These are phyloP conservation scores for Ceratitis capitata DNA, from an alignment of 1,140 invertebrate species.

Conservation along the genomic window DNA sequence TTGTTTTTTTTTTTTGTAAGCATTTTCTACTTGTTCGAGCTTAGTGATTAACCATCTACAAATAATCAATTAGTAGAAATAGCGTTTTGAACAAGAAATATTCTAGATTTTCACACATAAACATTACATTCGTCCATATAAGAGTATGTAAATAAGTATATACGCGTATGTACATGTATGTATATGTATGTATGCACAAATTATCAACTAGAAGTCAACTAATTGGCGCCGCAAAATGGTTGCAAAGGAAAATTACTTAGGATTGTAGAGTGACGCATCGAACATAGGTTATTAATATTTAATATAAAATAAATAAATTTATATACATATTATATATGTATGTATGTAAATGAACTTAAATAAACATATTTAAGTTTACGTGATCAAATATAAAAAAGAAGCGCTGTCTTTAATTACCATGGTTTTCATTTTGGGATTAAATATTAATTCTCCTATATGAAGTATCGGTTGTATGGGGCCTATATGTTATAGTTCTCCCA, in stretches of 20 bases:
- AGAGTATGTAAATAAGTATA: no score
- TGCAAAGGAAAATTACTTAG: neutral
- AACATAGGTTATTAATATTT: no score
- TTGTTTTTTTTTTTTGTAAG: neutral
- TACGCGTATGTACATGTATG: no score
- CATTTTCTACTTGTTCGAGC: neutral
- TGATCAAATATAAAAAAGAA: neutral
- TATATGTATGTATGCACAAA: no score
- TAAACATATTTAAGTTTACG: neutral
- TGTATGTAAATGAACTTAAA: neutral
- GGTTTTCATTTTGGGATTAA: no score
- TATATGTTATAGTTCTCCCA: no score
- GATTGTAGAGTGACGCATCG: neutral
- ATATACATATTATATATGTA: neutral
- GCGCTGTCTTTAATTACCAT: no score
- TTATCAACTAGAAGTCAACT: neutral
- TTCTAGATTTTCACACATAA: neutral
- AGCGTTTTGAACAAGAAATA: neutral
- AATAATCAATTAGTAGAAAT: neutral
- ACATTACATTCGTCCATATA: no score
- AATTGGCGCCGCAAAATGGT: neutral
- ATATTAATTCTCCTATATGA: no score
- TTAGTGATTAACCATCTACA: conserved; percentile 15
- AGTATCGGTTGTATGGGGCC: no score
- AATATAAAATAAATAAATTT: neutral